Base-by-base conservation (phyloP, 2,888 invertebrate genomes). In the Lasioglossum villosulum region DNA sequence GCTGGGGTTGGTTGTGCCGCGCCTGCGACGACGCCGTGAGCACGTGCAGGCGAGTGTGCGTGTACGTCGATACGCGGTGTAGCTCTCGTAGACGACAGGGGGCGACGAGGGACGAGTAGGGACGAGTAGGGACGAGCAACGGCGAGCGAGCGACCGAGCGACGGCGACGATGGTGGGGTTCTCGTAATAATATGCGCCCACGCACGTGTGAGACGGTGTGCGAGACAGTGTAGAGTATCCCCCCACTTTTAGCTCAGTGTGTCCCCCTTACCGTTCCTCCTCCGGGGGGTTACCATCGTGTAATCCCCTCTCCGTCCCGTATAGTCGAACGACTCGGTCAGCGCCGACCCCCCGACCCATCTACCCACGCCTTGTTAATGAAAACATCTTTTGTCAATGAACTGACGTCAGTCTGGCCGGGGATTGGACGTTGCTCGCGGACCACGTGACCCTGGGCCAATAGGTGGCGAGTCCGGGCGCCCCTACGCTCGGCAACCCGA, bases 301-400 rank as follows among this genome's bases (percentile, higher is more conserved):
- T 56, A 4, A n/a, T 56, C 56, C 63, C 63, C 63, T 63, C 63
- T 63, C 12, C 63, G 19, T 23, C 56, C 39, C 75, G 71, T 85
- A 82, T 80, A 80, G 77, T 72, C 83, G 75, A 39, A 82, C 85
- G 82, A 85, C 84, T 86, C 90, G 90, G 91, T 91, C 90, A 90
- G 90, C 83, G 87, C 86, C 90, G 89, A 90, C 89, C 89, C 91
- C 91, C 88, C 92, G 88, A 90, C 90, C 88, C 89, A 90, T 89
- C 94, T 90, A 92, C 92, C 93, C 92, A 92, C 93, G 93, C 93
- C 93, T 93, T 92, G 93, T 94, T 94, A 94, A 94, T 94, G 94
- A 94, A 94, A 94, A 94, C 94, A 94, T 94, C 94, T 94, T 95
- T 95, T 94, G 95, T 96, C 96, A 96, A 96, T 96, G 96, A 95